phyloP scores from a whole-genome alignment of 2,113 vertebrate species.

The Picathartes gymnocephalus region DNA sequence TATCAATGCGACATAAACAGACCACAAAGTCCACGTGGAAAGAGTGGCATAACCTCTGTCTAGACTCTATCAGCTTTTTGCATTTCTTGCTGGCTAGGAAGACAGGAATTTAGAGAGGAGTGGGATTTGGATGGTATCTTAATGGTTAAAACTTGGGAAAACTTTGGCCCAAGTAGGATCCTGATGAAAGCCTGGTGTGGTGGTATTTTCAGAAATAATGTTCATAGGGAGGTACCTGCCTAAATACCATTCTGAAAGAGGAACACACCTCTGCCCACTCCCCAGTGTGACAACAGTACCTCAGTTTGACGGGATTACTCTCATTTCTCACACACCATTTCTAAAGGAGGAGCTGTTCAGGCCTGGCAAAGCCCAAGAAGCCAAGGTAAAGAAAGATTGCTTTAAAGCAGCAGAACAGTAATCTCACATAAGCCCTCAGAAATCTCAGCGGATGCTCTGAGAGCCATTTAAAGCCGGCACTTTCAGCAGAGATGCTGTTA shows the following conservation, averaged over 20 bases:
- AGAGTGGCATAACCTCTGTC: background rate
- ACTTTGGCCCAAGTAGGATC: background rate
- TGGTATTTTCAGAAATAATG: background rate
- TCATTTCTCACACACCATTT: background rate
- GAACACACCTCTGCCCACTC: background rate
- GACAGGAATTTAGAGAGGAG: background rate
- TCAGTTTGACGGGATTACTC: background rate
- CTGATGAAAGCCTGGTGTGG: background rate
- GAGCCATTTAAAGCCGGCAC: background rate
- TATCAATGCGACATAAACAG: background rate
- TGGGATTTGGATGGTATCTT: background rate
- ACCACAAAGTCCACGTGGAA: background rate
- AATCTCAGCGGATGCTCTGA: background rate
- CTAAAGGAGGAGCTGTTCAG: background rate
- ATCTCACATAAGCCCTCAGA: background rate
- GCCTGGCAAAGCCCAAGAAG: background rate
- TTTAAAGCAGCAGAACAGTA: background rate
- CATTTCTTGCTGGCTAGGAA: background rate
- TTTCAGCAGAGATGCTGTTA: background rate
- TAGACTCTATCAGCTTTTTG: background rate
- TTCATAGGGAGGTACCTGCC: background rate
- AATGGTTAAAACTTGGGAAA: background rate
- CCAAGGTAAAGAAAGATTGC: background rate
- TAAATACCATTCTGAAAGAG: background rate
- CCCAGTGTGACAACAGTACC: background rate